Base-by-base conservation (phyloP, 2,888 invertebrate genomes). In the Ophion obscuratus region DNA sequence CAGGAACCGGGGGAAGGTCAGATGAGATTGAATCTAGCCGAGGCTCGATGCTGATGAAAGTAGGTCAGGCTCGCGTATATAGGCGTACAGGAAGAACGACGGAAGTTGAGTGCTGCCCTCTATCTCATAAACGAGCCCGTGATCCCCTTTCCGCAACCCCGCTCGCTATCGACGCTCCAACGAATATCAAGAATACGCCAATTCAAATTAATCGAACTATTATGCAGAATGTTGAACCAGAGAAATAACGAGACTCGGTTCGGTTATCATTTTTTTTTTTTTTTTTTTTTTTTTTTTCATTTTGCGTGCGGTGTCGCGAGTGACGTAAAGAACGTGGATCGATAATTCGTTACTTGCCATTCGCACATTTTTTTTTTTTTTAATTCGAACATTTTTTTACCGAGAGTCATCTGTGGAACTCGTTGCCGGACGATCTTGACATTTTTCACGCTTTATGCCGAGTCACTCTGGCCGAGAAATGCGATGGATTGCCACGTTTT, bases 1-100 rank as follows among this genome's bases (percentile, higher is more conserved):
- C 85, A 81, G 88, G 86, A 85, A 83, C 76, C 83, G 75, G 87
- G 84, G 78, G 84, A 86, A 84, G 87, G 87, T 84, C 87, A 86
- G 81, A 87, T 84, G 62, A 74, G 77, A 80, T 83, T 75, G 73
- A 82, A 84, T 84, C 84, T 84, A 74, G 75, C 73, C 74, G 81
- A 74, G 81, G 73, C 80, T 84, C 82, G 81, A 31, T 79, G 57
- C 67, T 70, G 82, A n/a, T 11, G 79, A 87, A 88, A 85, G 83
- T 89, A 47, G 86, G 87, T 88, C 87, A 87, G 64, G 73, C 81
- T 82, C 76, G 44, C 2, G 17, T 36, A 74, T 83, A 62, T 67
- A 79, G 74, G 73, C 53, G 44, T 61, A 36, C 71, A 20, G 71
- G 71, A 80, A 73, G 61, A 66, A 44, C 57, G 73, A 61, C 66